Conservation (phyloP, 2,888 invertebrate genomes). For the Tenthredo distinguenda region DNA sequence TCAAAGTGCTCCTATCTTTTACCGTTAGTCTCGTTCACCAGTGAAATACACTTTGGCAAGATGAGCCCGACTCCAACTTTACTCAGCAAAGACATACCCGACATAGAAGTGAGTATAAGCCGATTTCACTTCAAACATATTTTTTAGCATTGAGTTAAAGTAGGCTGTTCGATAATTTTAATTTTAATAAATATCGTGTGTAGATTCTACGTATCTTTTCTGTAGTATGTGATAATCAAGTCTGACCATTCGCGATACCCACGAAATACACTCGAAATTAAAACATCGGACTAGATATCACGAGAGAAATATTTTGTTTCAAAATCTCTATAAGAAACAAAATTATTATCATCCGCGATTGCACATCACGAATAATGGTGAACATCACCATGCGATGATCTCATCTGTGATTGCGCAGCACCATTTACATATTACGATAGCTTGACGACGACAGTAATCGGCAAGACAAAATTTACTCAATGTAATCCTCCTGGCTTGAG, state of each 20-base stretch:
- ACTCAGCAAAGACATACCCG: conserved; percentile 87
- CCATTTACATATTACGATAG: neutral
- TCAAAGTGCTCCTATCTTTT: neutral
- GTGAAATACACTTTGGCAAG: neutral
- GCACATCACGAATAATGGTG: neutral
- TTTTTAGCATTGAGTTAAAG: neutral
- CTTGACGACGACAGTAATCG: neutral
- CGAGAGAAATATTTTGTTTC: neutral
- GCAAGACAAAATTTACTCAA: neutral
- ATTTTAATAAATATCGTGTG: neutral
- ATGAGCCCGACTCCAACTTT: conserved; percentile 77
- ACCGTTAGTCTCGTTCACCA: neutral
- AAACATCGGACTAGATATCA: too few relatives aligned
- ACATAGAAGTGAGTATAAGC: conserved; percentile 87
- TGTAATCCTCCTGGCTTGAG: neutral
- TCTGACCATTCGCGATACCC: neutral
- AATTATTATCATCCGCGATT: neutral
- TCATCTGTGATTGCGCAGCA: neutral
- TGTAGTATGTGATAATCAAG: neutral
- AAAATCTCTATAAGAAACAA: neutral
- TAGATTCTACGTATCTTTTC: neutral
- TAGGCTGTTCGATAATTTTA: neutral
- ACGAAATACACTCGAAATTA: too few relatives aligned
- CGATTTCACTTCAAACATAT: neutral
- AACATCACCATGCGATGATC: neutral